Evolutionary conservation across 2,113 vertebrate species (phyloP), one percentile per base, ranked within the genome.

Genomic region (Passerina amoena): DNA sequence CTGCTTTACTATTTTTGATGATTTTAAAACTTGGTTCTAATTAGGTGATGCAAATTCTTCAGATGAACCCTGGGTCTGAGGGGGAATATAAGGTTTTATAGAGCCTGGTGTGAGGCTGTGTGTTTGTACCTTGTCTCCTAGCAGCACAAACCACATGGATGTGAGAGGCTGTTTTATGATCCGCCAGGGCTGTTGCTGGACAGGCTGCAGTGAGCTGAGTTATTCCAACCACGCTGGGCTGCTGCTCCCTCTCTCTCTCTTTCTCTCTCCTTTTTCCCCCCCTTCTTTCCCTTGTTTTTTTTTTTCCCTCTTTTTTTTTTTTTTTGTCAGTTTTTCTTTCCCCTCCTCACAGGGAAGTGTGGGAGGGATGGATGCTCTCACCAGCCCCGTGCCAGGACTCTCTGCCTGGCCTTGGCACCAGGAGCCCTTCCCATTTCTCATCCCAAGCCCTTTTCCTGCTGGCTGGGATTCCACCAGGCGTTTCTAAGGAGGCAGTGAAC

Each of bases 111-210:
- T 76, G 92, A 91, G 78, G 66, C 37, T 94, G 81, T 80, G 64
- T 97, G 97, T 97, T 97, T 96, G 96, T 82, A 82, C 56, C n/a
- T 75, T 11, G 92, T 98, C 90, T 98, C 97, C 96, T 89, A 89
- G 98, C 97, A 97, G 97, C 95, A 18, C 61, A 93, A 94, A 79
- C 92, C 95, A 66, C 95, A 86, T 83, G 80, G 86, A 89, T 82
- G 92, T 94, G 93, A 94, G 88, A 89, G 93, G 71, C 87, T 69
- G 56, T 79, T 94, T 96, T 82, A 59, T 92, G 90, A 91, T 73
- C 54, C 6, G 79, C 56, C 88, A 88, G 84, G 87, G 93, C 93
- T 83, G 78, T 93, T 82, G 86, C 56, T 94, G 95, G 95, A 95
- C 94, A 59, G 60, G 72, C 87, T 64, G 47, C 93, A 68, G 54